Evolutionary conservation across 2,888 invertebrate species (phyloP), one percentile per base, ranked within the genome.

Genomic region (Drosophila kokeensis): DNA sequence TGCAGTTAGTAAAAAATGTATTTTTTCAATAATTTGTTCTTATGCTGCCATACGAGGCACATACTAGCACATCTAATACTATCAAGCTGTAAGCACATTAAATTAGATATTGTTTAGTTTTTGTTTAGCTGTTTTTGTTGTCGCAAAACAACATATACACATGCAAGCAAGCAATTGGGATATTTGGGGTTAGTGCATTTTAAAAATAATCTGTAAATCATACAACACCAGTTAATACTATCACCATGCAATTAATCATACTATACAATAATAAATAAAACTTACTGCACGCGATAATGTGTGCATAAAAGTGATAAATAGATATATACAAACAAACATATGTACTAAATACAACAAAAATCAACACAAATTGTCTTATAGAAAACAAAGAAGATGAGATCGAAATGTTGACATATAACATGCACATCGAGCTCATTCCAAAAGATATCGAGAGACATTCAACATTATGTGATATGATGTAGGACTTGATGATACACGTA

Each of bases 81-180:
- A 74, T 67, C 60, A 73, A 66, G 63, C 84, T 70, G 70, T 58
- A 57, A 34, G 57, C 76, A 77, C 60, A 67, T 60, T 42, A 57
- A 30, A 58, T 63, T 69, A 62, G 30, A 38, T 48, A 50, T 60
- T 54, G 38, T 73, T 68, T 54, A 50, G 61, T 79, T 77, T 70
- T 69, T 62, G 38, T 68, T 72, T 38, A 60, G 50, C 42, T 74
- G 45, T 78, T 74, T 34, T 57, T 67, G 65, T 69, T 73, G 70
- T 76, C 67, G 55, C 64, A 62, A 76, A 74, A 86, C 87, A 89
- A 87, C 90, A 69, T 83, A 89, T 89, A 89, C 89, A 89, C 89
- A 89, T 89, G 89, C 89, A 89, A 69, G 77, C 81, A 82, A 76
- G 73, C 82, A 63, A 60, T 73, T 76, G 73, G 76, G 76, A 72